Evolutionary conservation across 2,888 invertebrate genomes (phyloP), one percentile per base, ranked within the genome.

Genomic region (Choreutis nemorana): DNA sequence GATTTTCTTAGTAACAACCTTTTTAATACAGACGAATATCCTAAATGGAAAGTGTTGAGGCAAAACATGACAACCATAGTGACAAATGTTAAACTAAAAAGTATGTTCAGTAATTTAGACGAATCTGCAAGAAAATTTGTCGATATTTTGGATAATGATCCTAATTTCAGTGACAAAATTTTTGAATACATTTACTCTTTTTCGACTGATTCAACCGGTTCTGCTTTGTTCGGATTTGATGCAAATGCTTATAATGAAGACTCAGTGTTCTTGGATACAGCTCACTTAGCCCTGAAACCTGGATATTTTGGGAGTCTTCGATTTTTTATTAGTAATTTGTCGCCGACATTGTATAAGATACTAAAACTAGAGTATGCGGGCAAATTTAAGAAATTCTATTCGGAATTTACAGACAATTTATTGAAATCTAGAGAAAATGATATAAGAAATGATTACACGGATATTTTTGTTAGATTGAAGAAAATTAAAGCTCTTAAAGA

Each of bases 151-250:
- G 48, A 56, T 33, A 34, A 44, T 7, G 44, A 51, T 31, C 10
- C 40, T n/a, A 26, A 48, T 16, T 32, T 51, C 10, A 42, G 39
- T 18, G 32, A 43, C 3, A 54, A 50, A 2, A 52, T 65, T 4
- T 70, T 58, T 14, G 47, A 53, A 22, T 45, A 41, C 7, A 26
- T 68, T 0, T 63, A 58, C 23, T 62, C 54, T 0, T 72, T 58
- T 20, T 62, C 62, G 1, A 55, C 64, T 2, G 56, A 61, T 2
- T 53, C 65, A 0, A 64, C 73, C 14, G 65, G 57, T 3, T 61
- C 71, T 2, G 53, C 70, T 4, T 57, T 78, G 0, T 78, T 80
- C 34, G 80, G 80, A 0, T 57, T 80, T 11, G 65, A 71, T 25
- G 56, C 61, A 4, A 44, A 55, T 21, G 45, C 49, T 1, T 46